Evolutionary conservation across 2,113 vertebrate species (phyloP).

Genomic region (Gymnarchus niloticus): DNA sequence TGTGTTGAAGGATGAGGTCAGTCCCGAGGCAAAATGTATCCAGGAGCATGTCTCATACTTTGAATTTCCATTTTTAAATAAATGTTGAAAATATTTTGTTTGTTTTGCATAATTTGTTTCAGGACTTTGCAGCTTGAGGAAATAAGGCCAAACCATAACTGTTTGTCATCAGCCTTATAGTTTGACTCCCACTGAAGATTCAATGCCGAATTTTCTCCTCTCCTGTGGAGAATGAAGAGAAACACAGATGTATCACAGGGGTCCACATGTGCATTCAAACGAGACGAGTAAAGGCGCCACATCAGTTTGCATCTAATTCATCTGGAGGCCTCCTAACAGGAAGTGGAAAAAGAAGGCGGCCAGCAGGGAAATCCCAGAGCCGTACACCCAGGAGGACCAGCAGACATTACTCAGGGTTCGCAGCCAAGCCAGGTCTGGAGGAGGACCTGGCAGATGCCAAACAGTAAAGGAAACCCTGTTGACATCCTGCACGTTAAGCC

Average conservation of each 20-base stretch:
- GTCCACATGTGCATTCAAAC: not conserved
- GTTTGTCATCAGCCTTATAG: too few species aligned
- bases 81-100: not conserved
- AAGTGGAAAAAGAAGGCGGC: not conserved
- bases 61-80: too few species aligned
- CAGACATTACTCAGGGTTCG: constrained; percentile 1
- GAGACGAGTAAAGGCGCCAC: not conserved
- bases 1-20: not conserved
- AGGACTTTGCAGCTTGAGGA: not conserved
- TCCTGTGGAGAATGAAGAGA: too few species aligned
- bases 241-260: not conserved
- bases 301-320: not conserved
- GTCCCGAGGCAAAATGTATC: not conserved
- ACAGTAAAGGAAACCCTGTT: not conserved
- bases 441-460: not conserved
- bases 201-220: not conserved
- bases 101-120: not conserved
- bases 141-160: not conserved
- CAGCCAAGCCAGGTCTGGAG: not conserved
- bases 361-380: not conserved
- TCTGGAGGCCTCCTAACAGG: not conserved
- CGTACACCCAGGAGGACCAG: not conserved
- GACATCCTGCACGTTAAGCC: not conserved
- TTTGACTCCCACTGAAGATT: too few species aligned
- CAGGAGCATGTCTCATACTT: not conserved